Percentiles rank a stretch among this genome's conserved stretches.
Evolutionary conservation across 2,113 vertebrate genomes (phyloP).

Genomic region (Ochotona princeps): DNA sequence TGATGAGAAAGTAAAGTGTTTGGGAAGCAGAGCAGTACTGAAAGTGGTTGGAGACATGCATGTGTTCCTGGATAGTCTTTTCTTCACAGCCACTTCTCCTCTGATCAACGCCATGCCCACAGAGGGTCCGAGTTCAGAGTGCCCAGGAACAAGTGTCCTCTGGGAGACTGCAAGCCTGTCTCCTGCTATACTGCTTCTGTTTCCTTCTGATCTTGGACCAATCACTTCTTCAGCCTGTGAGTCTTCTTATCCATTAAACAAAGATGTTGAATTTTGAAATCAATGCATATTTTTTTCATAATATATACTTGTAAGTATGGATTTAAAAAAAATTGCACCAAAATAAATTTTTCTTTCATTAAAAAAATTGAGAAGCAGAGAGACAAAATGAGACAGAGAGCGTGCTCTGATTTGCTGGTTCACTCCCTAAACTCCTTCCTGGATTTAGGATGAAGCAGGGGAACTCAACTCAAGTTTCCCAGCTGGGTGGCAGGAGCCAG

Average conservation of each 20-base stretch:
- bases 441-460: too few relatives aligned
- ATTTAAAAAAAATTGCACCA: too few relatives aligned
- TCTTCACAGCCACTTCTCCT: constrained; percentile 1
- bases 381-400: too few relatives aligned
- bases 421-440: too few relatives aligned
- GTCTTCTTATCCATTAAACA: constrained; percentile 28
- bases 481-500: too few relatives aligned
- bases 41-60: not conserved
- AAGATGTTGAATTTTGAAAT: not conserved
- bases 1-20: constrained; percentile 32
- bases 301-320: too few relatives aligned
- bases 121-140: not conserved
- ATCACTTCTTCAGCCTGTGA: not conserved
- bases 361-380: too few relatives aligned
- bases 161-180: not conserved
- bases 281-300: too few relatives aligned
- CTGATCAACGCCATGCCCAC: not conserved
- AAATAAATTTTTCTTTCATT: too few relatives aligned
- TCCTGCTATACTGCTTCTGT: not conserved
- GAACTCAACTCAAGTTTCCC: too few relatives aligned
- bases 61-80: not conserved
- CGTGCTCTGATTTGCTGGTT: too few relatives aligned
- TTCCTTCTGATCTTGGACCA: constrained; percentile 2
- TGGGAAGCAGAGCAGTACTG: not conserved
- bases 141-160: not conserved